These are phyloP conservation scores for Atrichornis clamosus DNA, from an alignment of 2,113 vertebrate genomes.

Conservation along the genomic window DNA sequence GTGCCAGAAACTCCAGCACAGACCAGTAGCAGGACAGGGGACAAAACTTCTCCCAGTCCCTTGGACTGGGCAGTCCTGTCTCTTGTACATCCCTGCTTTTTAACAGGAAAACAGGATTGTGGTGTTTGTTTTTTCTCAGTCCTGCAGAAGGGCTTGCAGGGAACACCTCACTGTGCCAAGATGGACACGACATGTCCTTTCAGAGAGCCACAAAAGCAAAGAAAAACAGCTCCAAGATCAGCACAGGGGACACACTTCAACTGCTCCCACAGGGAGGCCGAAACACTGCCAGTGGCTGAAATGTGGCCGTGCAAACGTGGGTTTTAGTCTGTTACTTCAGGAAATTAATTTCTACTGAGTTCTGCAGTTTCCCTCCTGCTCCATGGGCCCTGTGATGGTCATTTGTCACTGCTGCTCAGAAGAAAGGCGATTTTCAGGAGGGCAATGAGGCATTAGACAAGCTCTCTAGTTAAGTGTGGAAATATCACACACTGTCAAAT, in stretches of 20 bases:
- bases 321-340: neutral
- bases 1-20: neutral
- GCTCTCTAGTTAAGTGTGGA: neutral
- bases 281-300: neutral
- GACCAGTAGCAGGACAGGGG: neutral
- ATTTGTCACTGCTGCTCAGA: slow-evolving; percentile 17
- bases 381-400: neutral
- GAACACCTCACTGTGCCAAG: accelerated
- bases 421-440: neutral
- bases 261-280: neutral
- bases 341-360: slow-evolving; percentile 7
- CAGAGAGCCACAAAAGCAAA: neutral
- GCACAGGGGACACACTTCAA: neutral
- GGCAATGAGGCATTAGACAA: slow-evolving; percentile 46
- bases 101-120: neutral
- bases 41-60: neutral
- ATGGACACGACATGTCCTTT: neutral
- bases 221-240: neutral
- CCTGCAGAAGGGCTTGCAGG: neutral
- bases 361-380: neutral
- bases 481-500: neutral
- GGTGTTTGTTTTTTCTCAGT: neutral
- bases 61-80: accelerated
- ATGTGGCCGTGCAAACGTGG: neutral
- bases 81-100: neutral